Evolutionary conservation across 2,797 vertebrate species (phyloP).

Genomic region (Sebastes melanostomus): DNA sequence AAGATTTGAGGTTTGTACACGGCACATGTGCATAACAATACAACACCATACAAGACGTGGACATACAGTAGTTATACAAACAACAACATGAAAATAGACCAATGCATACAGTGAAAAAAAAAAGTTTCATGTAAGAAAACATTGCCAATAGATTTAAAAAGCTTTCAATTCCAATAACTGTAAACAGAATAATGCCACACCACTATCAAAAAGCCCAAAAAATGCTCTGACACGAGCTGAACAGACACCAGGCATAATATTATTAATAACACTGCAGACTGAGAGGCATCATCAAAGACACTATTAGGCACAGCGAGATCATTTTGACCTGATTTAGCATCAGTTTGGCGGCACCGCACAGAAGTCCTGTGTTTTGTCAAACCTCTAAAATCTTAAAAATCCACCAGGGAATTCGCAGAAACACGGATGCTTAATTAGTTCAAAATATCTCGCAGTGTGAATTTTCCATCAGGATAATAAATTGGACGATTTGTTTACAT

Average conservation of each 20-base stretch:
- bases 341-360: slow-evolving; percentile 18
- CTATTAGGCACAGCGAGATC: slow-evolving; percentile 36
- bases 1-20: slow-evolving; percentile 57
- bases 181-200: slow-evolving; percentile 54
- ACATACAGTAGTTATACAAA: slow-evolving; percentile 50
- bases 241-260: slow-evolving; percentile 67
- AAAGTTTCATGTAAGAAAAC: slow-evolving; percentile 31
- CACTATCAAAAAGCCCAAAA: slow-evolving; percentile 59
- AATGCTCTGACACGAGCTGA: slow-evolving; percentile 51
- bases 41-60: slow-evolving; percentile 62
- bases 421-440: slow-evolving; percentile 51
- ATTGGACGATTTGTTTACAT: slow-evolving; percentile 44
- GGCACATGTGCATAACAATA: slow-evolving; percentile 60
- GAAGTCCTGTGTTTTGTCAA: slow-evolving; percentile 16
- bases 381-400: slow-evolving; percentile 23
- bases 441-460: slow-evolving; percentile 42
- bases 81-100: slow-evolving; percentile 35
- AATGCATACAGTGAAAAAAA: slow-evolving; percentile 40
- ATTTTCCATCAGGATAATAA: slow-evolving; percentile 42
- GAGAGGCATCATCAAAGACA: slow-evolving; percentile 56
- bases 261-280: slow-evolving; percentile 53
- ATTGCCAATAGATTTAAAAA: slow-evolving; percentile 28
- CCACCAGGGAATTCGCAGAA: background rate
- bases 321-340: slow-evolving; percentile 58
- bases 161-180: slow-evolving; percentile 36